Percentiles rank a stretch among this genome's conserved stretches.
Conservation (phyloP, 2,113 vertebrate genomes). For the Scomber japonicus region DNA sequence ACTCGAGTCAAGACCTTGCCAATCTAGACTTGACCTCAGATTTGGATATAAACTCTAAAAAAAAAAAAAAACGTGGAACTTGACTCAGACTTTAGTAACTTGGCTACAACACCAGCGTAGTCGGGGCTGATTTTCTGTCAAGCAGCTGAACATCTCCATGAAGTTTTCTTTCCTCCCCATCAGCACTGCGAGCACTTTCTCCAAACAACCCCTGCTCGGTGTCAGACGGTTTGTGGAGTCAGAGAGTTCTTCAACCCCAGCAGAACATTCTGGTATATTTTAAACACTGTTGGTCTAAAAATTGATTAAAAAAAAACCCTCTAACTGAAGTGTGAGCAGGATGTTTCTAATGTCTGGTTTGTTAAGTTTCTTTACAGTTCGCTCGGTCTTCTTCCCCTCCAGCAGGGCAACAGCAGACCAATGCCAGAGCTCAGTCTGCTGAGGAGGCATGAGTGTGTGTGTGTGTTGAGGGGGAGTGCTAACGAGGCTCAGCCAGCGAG, state of each 20-base stretch:
- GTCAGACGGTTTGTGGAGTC: conserved; percentile 50
- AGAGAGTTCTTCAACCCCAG: conserved; percentile 53
- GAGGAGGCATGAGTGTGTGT: conserved; percentile 43
- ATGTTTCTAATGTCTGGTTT: conserved; percentile 65
- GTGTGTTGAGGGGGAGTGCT: conserved; percentile 57
- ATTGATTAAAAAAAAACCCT: conserved; percentile 39
- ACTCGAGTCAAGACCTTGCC: not conserved
- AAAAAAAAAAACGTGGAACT: not conserved
- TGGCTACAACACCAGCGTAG: not conserved
- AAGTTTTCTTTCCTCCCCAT: conserved; percentile 50
- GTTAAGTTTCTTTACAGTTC: conserved; percentile 67
- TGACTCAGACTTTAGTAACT: not conserved
- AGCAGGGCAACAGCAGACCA: conserved; percentile 57
- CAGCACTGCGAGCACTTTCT: conserved; percentile 47
- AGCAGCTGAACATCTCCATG: not conserved
- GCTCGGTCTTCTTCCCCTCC: conserved; percentile 61
- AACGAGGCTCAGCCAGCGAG: conserved; percentile 65
- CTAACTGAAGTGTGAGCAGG: conserved; percentile 41
- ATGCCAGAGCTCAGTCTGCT: conserved; percentile 64
- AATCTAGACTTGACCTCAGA: not conserved
- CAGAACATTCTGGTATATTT: conserved; percentile 40
- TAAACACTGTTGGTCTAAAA: conserved; percentile 39
- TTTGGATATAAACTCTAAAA: not conserved
- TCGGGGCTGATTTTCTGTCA: not conserved
- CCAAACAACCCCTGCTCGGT: conserved; percentile 50